These are phyloP conservation scores for Anneissia japonica DNA, from an alignment of 35 echinoderm and acorn worm genomes.

Conservation along the genomic window DNA sequence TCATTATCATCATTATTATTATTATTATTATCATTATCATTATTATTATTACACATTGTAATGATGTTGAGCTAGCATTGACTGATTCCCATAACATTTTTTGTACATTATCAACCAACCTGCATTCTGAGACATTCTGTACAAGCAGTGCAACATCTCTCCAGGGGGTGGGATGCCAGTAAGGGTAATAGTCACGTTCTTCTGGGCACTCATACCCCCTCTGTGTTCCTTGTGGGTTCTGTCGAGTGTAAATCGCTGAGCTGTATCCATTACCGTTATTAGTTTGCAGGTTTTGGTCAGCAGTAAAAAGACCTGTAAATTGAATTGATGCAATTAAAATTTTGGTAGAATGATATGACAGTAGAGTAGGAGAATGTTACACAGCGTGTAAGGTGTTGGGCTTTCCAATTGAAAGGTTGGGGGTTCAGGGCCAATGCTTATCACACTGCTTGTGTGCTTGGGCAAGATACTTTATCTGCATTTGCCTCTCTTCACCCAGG, in stretches of 20 bases:
- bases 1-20: constrained; percentile 3
- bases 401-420: no score
- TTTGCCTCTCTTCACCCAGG: no score
- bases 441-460: no score
- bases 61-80: no score
- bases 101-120: constrained; percentile 51
- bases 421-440: no score
- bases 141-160: constrained; percentile 89
- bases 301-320: constrained; percentile 84
- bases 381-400: not conserved
- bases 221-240: constrained; percentile 89
- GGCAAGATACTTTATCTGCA: no score
- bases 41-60: no score
- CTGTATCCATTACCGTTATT: constrained; percentile 88
- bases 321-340: not conserved
- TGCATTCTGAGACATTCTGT: constrained; percentile 57
- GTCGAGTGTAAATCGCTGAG: constrained; percentile 90
- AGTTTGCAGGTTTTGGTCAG: constrained; percentile 78
- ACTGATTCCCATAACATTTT: no score
- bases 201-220: constrained; percentile 96
- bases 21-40: constrained; percentile 14
- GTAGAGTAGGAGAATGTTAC: no score
- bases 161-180: constrained; percentile 93
- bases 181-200: constrained; percentile 93
- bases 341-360: no score